Base-by-base conservation (phyloP, 2,888 invertebrate genomes). In the Eurytoma adleriae region DNA sequence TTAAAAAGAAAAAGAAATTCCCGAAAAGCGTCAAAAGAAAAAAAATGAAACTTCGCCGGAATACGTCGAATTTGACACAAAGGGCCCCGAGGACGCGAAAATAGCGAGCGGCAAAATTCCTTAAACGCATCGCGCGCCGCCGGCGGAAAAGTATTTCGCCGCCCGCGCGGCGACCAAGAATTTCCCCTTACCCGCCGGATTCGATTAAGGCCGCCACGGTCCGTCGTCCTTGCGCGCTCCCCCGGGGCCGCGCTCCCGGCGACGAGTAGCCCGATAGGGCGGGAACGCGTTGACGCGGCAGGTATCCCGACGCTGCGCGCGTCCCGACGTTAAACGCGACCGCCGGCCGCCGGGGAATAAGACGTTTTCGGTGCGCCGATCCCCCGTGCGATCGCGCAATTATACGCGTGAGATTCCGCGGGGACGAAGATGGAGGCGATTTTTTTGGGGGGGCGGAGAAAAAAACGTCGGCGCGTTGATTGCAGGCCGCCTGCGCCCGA, bases 131-230 rank as follows among this genome's bases (percentile, higher is more conserved):
- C 5, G 4, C 4, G 30, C 30, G 40, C 0, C 4, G 40, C 7
- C 4, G 40, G 5, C 7, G 16, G 54, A 54, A 54, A 13, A 54
- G 16, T 54, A 54, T n/a, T 14, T 54, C 54, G 14, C 4, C 40
- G 54, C 3, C 4, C 14, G 54, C 48, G 59, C 50, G 52, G n/a
- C 50, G 40, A 16, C 50, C 24, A 54, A 73, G 64, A 73, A 64
- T 64, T 62, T 70, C 30, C 50, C 64, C 64, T 73, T 73, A 73
- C 64, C 73, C 27, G 27, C 24, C 7, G 3, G 64, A 64, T 73
- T 73, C 64, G 73, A 73, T 73, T 73, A 73, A 66, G 27, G 54
- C 66, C 61, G 52, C 56, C 30, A 48, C 16, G 56, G 66, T 64
- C 54, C 62, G 40, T 14, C 52, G 72, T 52, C 14, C n/a, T 54